These are phyloP conservation scores for Solea solea DNA, from an alignment of 2,113 vertebrate genomes.

Conservation along the genomic window DNA sequence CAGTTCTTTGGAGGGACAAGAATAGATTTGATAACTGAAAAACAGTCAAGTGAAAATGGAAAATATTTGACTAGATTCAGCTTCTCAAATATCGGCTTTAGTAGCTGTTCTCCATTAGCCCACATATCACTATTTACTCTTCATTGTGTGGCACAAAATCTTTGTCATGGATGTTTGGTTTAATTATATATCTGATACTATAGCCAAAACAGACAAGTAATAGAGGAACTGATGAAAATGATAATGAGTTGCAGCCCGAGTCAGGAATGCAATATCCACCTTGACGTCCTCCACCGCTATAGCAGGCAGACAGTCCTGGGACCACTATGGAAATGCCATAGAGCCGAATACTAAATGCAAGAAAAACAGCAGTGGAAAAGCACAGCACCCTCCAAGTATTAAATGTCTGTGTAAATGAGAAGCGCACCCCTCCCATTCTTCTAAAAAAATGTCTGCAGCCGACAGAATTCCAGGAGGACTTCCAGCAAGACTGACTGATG, in stretches of 20 bases:
- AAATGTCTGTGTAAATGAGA: conserved; percentile 64
- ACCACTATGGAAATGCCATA: conserved; percentile 55
- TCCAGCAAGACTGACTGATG: conserved; percentile 59
- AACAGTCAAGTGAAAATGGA: too few relatives aligned
- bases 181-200: neutral
- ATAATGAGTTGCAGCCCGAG: conserved; percentile 4
- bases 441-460: conserved; percentile 44
- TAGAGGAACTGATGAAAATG: neutral
- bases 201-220: neutral
- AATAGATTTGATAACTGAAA: too few relatives aligned
- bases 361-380: conserved; percentile 58
- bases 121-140: too few relatives aligned
- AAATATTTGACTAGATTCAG: too few relatives aligned
- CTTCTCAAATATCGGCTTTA: neutral
- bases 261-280: conserved; percentile 55
- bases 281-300: conserved; percentile 21
- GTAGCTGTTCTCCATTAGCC: neutral
- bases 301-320: conserved; percentile 30
- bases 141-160: neutral
- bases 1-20: too few relatives aligned
- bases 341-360: conserved; percentile 53
- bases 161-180: neutral
- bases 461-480: conserved; percentile 59
- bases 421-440: conserved; percentile 52
- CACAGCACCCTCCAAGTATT: conserved; percentile 50